Evolutionary conservation across 1,140 invertebrate species (phyloP).

Genomic region (Prorops nasuta): DNA sequence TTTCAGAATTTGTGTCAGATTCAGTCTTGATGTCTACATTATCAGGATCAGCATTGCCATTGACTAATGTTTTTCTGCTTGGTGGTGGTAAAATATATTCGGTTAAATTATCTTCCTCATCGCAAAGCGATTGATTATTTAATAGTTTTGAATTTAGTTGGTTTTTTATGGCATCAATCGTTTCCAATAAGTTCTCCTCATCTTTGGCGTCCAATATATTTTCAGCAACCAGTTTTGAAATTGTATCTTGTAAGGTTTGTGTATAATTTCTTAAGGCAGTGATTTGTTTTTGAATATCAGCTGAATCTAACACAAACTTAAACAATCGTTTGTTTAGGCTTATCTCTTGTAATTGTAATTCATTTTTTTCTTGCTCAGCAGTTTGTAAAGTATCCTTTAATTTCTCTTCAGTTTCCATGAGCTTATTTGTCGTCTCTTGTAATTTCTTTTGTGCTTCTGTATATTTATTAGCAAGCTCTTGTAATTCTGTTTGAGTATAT

Average conservation of each 20-base stretch:
- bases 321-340: conserved; percentile 30
- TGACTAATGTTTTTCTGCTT: conserved; percentile 33
- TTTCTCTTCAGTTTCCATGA: conserved; percentile 50
- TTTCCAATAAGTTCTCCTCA: conserved; percentile 32
- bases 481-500: conserved; percentile 68
- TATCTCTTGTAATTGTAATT: conserved; percentile 37
- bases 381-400: conserved; percentile 51
- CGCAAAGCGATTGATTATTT: conserved; percentile 25
- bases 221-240: conserved; percentile 27
- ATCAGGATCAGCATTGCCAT: conserved; percentile 32
- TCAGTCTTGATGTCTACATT: conserved; percentile 25
- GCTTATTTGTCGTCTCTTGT: conserved; percentile 51
- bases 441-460: conserved; percentile 52
- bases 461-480: conserved; percentile 56
- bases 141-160: conserved; percentile 34
- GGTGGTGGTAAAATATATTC: conserved; percentile 36
- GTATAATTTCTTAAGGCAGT: conserved; percentile 42
- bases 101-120: conserved; percentile 22
- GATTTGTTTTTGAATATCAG: conserved; percentile 44
- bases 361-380: conserved; percentile 52
- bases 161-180: conserved; percentile 39
- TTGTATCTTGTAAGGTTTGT: conserved; percentile 40
- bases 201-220: conserved; percentile 24
- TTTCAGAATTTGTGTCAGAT: conserved; percentile 28
- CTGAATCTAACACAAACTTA: conserved; percentile 31